Evolutionary conservation across 1,140 invertebrate genomes (phyloP), one percentile per base, ranked within the genome.

Genomic region (Thaumatotibia leucotreta): DNA sequence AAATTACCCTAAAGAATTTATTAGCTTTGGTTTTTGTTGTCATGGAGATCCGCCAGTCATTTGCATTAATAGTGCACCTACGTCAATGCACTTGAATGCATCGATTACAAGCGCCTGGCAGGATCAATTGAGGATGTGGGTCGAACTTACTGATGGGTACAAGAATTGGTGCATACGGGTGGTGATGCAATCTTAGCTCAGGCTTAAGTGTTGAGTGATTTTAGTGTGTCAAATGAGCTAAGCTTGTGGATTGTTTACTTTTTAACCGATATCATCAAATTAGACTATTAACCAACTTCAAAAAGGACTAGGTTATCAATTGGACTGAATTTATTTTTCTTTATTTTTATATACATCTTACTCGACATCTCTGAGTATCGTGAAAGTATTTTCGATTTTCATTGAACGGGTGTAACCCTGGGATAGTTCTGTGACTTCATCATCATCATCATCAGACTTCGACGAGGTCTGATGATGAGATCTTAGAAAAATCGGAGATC

Each of bases 51-150:
- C 35, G n/a, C 14, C 14, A 17, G 35, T 4, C 11, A 39, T 14
- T 35, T 39, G n/a, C 35, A 39, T 39, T 5, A 39, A 45, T 45
- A 45, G 50, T 27, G 23, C 22, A 52, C 52, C 23, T 27, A 58
- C 52, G 52, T 58, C 52, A 58, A 6, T 58, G 27, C 52, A 58
- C 52, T 58, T 14, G 50, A 54, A 49, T 27, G 52, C 11, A 58
- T 58, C 52, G 23, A 27, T 27, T 27, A 29, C 24, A 58, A 58
- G 29, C 29, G 52, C 52, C n/a, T n/a, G n/a, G 14, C n/a, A 14
- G 23, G 52, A 58, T 58, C 27, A 58, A 58, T 58, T 58, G 52
- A 27, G 52, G 23, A 58, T 58, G 52, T 58, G 52, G 52, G 52
- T 58, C 52, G 52, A n/a, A 52, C 10, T 58, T n/a, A 58, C 23